Evolutionary conservation across 2,888 invertebrate species (phyloP), one percentile per base, ranked within the genome.

Genomic region (Hyposoter dolosus): DNA sequence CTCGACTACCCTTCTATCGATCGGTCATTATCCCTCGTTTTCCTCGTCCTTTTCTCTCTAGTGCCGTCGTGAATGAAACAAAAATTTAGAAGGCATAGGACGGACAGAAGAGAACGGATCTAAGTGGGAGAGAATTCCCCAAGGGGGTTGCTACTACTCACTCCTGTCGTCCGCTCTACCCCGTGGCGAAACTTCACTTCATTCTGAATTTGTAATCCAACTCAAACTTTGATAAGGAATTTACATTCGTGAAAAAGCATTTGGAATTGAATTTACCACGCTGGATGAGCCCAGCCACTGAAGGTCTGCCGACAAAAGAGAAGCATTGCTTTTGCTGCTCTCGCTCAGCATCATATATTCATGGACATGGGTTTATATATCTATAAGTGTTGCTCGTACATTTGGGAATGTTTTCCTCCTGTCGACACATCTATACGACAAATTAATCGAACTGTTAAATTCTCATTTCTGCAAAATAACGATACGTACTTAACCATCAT

Each of bases 221-320:
- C 89, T 89, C 89, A 88, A 89, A 92, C 90, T 91, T 91, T 90
- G 90, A 91, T 92, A 90, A 91, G 90, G 90, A 91, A 92, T 92
- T 91, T 91, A 91, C 92, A 92, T 92, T 91, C 88, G 90, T 89
- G 91, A 91, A 92, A 92, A 92, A 89, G 88, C 90, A 87, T 89
- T 89, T 83, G 87, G 83, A 87, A 91, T 91, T 89, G 89, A 90
- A 88, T 89, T 89, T 83, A 80, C 88, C 77, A 71, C 75, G 89
- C 85, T 85, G 60, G 83, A 77, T 84, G 80, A 83, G 72, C 88
- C 68, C 82, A 71, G 78, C 76, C 71, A 71, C 40, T 65, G 40
- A 68, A 45, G 23, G 40, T 66, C 71, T 56, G 50, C 68, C 81
- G 74, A 72, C 71, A 40, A 40, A 15, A 32, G 19, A 32, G 47